Evolutionary conservation across 2,797 vertebrate species (phyloP), one percentile per base, ranked within the genome.

Genomic region (Hydrocynus forskahlii): DNA sequence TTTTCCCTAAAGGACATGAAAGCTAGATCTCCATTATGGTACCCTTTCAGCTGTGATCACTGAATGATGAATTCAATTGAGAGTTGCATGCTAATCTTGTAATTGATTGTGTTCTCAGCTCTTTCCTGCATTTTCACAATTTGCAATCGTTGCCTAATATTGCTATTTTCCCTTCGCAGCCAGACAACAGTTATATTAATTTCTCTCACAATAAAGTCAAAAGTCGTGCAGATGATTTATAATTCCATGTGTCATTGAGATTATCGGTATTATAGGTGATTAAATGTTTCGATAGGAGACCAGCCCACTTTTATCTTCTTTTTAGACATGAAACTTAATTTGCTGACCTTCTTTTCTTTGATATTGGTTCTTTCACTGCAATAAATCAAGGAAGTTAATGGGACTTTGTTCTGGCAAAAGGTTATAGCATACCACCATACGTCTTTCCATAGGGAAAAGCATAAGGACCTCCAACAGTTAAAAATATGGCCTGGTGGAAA

Each of bases 81-180:
- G 40, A 74, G 52, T 45, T 73, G 75, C 70, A 67, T 77, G 81
- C 59, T 48, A n/a, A 4, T 8, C 38, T 29, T 25, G 13, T 73
- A 60, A n/a, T 7, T 68, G 50, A 63, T 43, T 19, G 19, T 63
- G 74, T 17, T 38, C 63, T 13, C 64, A 21, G n/a, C 54, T 35
- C 55, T 73, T 78, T n/a, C 38, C n/a, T 12, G 66, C 70, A 78
- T 48, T 35, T 60, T 68, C 71, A 75, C 60, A 48, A 77, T 66
- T 72, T 57, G 68, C 14, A 21, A 10, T 63, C 43, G 7, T 25
- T 43, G 29, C 38, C 54, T 50, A 57, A 73, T 73, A 78, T 57
- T 29, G 29, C 29, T 29, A 29, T 29, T 29, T 29, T 29, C 38
- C 50, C 38, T 43, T 50, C 59, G 78, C 59, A 78, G 66, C 60